Conservation (phyloP, 2,797 vertebrate species). For the Schizothorax lantsangensis region DNA sequence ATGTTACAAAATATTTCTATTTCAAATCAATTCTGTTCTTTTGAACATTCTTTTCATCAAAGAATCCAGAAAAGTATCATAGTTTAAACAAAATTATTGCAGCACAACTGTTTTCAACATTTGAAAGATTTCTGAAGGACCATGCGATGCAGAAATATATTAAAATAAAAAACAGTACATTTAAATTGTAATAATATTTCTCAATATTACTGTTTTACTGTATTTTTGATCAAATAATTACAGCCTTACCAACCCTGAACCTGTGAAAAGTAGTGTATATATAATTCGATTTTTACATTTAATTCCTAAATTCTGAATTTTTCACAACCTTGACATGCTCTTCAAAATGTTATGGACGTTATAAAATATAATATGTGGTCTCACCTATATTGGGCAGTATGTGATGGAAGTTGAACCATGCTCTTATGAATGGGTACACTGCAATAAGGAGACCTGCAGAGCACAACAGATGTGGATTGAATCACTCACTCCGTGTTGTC, state of each 20-base stretch:
- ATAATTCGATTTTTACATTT: neutral
- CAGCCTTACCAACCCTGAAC: too few relatives aligned
- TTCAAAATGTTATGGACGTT: neutral
- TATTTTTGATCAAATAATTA: too few relatives aligned
- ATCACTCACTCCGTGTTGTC: neutral
- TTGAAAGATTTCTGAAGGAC: neutral
- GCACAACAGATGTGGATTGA: constrained; percentile 42
- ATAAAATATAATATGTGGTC: constrained; percentile 29
- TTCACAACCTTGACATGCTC: neutral
- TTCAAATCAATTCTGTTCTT: neutral
- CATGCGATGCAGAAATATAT: neutral
- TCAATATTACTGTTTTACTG: neutral
- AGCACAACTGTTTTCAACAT: too few relatives aligned
- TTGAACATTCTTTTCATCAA: neutral
- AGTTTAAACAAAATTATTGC: neutral
- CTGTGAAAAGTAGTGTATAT: too few relatives aligned
- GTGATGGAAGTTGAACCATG: constrained; percentile 81
- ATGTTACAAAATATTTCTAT: neutral
- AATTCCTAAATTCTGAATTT: neutral
- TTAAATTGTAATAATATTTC: neutral
- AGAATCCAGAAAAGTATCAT: neutral
- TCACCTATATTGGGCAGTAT: constrained; percentile 78
- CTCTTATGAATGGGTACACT: constrained; percentile 81
- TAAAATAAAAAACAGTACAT: neutral
- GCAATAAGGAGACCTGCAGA: constrained; percentile 80